A percentile compares a stretch with the other conserved stretches of the same genome.
These are phyloP conservation scores for Zaprionus tsacasi DNA, from an alignment of 1,140 invertebrate genomes.

Conservation along the genomic window DNA sequence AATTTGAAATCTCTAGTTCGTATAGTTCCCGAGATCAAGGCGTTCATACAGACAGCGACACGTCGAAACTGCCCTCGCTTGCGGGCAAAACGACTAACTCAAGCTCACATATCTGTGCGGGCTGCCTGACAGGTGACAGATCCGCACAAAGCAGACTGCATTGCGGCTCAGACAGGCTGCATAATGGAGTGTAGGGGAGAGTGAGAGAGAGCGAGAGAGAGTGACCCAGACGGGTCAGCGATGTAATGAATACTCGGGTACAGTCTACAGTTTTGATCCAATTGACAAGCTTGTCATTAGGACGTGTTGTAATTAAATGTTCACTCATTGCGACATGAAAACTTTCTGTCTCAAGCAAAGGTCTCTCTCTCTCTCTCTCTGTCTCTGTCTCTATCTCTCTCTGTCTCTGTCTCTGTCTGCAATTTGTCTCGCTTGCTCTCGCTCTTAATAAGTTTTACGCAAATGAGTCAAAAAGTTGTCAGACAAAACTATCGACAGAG, in stretches of 20 bases:
- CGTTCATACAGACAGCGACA: not conserved
- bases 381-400: not conserved
- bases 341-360: constrained; percentile 17
- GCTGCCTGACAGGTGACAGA: constrained; percentile 40
- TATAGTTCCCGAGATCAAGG: not conserved
- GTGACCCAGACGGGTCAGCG: not conserved
- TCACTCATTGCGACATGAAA: constrained; percentile 31
- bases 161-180: constrained; percentile 56
- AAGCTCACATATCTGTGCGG: constrained; percentile 66
- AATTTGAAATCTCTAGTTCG: not conserved
- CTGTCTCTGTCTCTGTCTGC: constrained; percentile 1
- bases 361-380: not conserved
- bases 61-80: not conserved
- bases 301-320: constrained; percentile 33
- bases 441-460: constrained; percentile 60
- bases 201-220: not conserved
- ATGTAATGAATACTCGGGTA: constrained; percentile 21
- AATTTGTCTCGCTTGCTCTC: not conserved
- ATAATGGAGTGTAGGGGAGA: constrained; percentile 37
- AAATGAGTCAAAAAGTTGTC: constrained; percentile 73
- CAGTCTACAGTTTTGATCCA: constrained; percentile 26
- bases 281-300: constrained; percentile 41
- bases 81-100: constrained; percentile 17
- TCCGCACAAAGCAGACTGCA: constrained; percentile 41
- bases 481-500: constrained; percentile 67